Evolutionary conservation across 2,113 vertebrate species (phyloP).

Genomic region (Sceloporus tristichus): DNA sequence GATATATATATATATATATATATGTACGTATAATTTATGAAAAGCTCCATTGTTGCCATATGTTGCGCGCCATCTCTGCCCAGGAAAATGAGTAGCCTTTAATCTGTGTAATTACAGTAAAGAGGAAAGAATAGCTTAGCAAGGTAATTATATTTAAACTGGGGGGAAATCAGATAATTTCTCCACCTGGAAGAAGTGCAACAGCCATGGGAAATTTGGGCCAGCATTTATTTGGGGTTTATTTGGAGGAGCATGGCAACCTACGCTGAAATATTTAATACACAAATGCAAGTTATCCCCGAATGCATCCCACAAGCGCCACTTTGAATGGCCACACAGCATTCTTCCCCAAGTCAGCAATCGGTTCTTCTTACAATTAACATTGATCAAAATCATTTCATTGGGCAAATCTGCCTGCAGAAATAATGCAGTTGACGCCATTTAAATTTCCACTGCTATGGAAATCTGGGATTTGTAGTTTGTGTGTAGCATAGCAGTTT

Average conservation of each 20-base stretch:
- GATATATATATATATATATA: conserved; percentile 10
- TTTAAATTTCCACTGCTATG: too few species aligned
- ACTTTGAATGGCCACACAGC: not conserved
- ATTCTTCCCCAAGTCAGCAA: not conserved
- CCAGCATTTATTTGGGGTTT: not conserved
- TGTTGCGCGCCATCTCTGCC: conserved; percentile 16
- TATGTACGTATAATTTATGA: conserved; percentile 42
- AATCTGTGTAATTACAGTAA: conserved; percentile 49
- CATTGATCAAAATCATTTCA: conserved; percentile 9
- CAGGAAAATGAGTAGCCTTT: conserved; percentile 40
- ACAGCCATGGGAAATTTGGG: rapidly evolving
- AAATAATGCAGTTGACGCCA: too few species aligned
- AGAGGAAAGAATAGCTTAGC: conserved; percentile 13
- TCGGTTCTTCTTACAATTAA: not conserved
- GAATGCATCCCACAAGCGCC: not conserved
- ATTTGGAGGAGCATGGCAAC: not conserved
- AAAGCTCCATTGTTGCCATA: conserved; percentile 30
- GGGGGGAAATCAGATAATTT: conserved; percentile 11
- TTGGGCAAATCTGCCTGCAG: not conserved
- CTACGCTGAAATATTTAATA: not conserved
- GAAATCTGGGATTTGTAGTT: too few species aligned
- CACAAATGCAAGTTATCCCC: not conserved
- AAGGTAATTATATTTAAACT: conserved; percentile 28
- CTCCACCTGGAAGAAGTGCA: not conserved
- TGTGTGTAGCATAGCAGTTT: too few species aligned